Conservation (phyloP, 2,797 vertebrate species). For the Hydrocynus forskahlii region DNA sequence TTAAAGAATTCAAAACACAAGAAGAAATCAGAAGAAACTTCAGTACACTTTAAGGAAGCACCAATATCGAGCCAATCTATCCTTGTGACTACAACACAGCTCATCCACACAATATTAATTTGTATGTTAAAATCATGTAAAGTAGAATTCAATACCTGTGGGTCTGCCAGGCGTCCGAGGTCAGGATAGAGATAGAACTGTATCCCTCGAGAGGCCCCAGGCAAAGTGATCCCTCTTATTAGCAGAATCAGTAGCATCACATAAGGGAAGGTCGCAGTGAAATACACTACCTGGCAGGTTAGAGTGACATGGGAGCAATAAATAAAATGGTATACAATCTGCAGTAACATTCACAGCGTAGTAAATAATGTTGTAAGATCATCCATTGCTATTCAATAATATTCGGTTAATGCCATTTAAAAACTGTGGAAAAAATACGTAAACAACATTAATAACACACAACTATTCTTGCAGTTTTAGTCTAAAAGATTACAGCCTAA, state of each 20-base stretch:
- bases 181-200: conserved; percentile 96
- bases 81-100: background rate
- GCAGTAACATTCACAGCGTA: background rate
- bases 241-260: conserved; percentile 92
- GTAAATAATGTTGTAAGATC: background rate
- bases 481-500: too few species aligned
- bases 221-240: conserved; percentile 91
- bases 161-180: conserved; percentile 88
- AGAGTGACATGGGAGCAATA: conserved; percentile 6
- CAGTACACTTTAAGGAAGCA: background rate
- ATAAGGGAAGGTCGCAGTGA: conserved; percentile 96
- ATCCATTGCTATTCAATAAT: background rate
- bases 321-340: background rate
- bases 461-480: too few species aligned
- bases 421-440: too few species aligned
- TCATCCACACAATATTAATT: background rate
- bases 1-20: background rate
- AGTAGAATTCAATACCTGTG: conserved; percentile 81
- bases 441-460: too few species aligned
- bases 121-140: background rate
- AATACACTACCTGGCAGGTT: conserved; percentile 89
- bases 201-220: conserved; percentile 89
- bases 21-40: background rate
- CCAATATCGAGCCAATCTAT: background rate
- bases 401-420: background rate